These are phyloP conservation scores for Trachelus iudaicus DNA, from an alignment of 2,888 invertebrate genomes.

Conservation along the genomic window DNA sequence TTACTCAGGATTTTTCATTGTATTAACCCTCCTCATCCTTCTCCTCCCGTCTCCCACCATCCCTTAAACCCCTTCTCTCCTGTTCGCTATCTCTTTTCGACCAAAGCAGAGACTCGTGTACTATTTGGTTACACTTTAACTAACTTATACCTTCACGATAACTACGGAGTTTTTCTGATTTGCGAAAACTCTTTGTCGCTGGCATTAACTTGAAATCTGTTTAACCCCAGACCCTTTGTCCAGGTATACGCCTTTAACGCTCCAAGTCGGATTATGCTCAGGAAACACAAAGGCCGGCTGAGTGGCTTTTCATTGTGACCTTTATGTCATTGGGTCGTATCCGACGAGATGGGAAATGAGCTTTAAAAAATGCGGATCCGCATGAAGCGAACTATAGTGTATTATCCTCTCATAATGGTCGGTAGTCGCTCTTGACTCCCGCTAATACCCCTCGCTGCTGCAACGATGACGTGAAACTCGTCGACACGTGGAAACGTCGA, in stretches of 20 bases:
- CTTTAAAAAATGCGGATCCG: background rate
- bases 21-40: conserved; percentile 10
- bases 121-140: conserved; percentile 13
- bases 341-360: background rate
- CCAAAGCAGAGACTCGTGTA: conserved; percentile 14
- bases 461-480: background rate
- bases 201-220: conserved; percentile 38
- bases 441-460: background rate
- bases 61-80: conserved; percentile 8
- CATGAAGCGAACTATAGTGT: background rate
- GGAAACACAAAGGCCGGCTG: conserved; percentile 37
- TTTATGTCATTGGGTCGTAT: conserved; percentile 1
- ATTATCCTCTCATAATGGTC: background rate
- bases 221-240: conserved; percentile 26
- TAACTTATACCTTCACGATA: conserved; percentile 17
- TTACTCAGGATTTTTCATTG: background rate
- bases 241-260: conserved; percentile 24
- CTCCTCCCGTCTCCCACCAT: background rate
- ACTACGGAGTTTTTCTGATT: conserved; percentile 4
- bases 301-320: conserved; percentile 37
- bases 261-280: conserved; percentile 45
- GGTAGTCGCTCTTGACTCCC: background rate
- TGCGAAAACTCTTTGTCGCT: background rate
- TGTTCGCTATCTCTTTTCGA: conserved; percentile 15
- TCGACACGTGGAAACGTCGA: background rate